These are phyloP conservation scores for Sardina pilchardus DNA, from an alignment of 2,113 vertebrate species.

Conservation along the genomic window DNA sequence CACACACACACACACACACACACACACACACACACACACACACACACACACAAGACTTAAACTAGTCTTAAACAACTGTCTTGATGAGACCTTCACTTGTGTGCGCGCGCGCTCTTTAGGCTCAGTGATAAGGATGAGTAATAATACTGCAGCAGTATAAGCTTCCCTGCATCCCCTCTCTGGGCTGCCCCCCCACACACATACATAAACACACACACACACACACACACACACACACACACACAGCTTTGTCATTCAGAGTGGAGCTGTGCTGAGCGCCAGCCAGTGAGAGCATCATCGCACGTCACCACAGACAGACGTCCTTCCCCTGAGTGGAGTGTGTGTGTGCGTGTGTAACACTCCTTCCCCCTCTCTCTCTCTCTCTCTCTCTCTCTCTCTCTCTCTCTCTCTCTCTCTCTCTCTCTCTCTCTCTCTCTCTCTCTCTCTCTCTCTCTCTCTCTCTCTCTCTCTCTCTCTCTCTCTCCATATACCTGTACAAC, in stretches of 20 bases:
- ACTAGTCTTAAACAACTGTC: no score
- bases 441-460: constrained; percentile 12
- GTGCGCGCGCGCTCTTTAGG: not conserved
- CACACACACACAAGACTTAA: not conserved
- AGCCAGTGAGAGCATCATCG: constrained; percentile 39
- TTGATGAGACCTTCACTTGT: no score
- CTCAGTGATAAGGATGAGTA: constrained; percentile 7
- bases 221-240: constrained; percentile 24
- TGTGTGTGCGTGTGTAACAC: not conserved
- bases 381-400: constrained; percentile 9
- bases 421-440: not conserved
- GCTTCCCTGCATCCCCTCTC: not conserved
- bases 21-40: not conserved
- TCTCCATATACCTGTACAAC: not conserved
- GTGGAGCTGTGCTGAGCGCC: constrained; percentile 32
- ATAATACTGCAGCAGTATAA: constrained; percentile 26
- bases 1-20: no score
- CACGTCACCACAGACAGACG: constrained; percentile 37
- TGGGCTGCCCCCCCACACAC: not conserved
- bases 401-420: not conserved
- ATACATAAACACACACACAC: not conserved
- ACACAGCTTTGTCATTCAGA: constrained; percentile 50
- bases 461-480: constrained; percentile 20
- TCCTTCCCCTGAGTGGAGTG: constrained; percentile 28
- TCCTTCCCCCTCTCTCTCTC: not conserved